Base-by-base conservation (phyloP, 2,888 invertebrate genomes). In the Mythimna ferrago region DNA sequence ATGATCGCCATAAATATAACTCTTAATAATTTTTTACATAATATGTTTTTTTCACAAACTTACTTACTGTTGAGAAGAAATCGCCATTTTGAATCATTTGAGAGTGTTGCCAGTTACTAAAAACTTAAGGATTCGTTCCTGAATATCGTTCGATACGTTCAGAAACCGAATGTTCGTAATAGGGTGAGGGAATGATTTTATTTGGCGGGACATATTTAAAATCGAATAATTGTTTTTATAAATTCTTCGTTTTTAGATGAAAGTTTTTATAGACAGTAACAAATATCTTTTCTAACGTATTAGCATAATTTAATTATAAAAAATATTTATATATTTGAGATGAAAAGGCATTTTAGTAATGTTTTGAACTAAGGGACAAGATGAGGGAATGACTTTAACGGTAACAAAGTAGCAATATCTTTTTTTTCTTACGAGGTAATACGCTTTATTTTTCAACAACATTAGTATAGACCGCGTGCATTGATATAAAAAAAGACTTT, bases 171-270 rank as follows among this genome's bases (percentile, higher is more conserved):
- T n/a, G n/a, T 53, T n/a, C 53, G n/a, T 53, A 53, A 53, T 53
- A 53, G 19, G 19, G 5, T 53, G 53, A 53, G 53, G 53, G 53
- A 53, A n/a, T 53, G 53, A 53, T 53, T 53, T 53, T 53, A 53
- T 53, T 53, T 53, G 53, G 53, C 53, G 53, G 53, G 53, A 53
- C 53, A 53, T 54, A 54, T 54, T 54, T 54, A 54, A 54, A 21
- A 54, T 53, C n/a, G n/a, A n/a, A 53, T 53, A n/a, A n/a, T 53
- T 7, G 51, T 53, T 53, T n/a, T 53, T 53, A 53, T n/a, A n/a
- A n/a, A 53, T 53, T 53, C 53, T n/a, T 53, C 3, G n/a, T 53
- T n/a, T 9, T 53, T 9, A n/a, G n/a, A 53, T 54, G 21, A 3
- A 54, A 21, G 21, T 4, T 54, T 21, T 10, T 21, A 54, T 54